Evolutionary conservation across 2,888 invertebrate genomes (phyloP).

Genomic region (Noctua pronuba): DNA sequence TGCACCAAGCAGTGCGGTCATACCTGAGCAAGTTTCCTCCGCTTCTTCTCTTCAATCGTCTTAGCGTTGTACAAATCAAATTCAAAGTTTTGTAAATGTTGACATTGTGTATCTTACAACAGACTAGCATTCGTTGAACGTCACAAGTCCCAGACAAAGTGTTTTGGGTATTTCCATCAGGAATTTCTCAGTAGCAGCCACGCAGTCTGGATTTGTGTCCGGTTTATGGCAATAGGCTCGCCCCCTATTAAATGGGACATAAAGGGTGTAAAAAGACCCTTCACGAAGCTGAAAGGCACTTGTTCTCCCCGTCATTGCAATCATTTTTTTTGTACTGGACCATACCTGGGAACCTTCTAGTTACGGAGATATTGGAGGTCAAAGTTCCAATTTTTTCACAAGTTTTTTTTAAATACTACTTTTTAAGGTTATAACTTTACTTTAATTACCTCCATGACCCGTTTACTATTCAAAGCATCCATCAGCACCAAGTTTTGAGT

Average conservation of each 20-base stretch:
- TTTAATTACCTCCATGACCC: too few relatives aligned
- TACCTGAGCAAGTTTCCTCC: slow-evolving; percentile 9
- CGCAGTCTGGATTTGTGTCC: background rate
- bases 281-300: too few relatives aligned
- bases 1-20: background rate
- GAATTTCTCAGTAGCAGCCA: background rate
- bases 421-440: too few relatives aligned
- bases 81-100: background rate
- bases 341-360: too few relatives aligned
- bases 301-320: too few relatives aligned
- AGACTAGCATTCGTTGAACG: background rate
- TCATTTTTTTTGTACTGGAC: too few relatives aligned
- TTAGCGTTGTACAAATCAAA: slow-evolving; percentile 27
- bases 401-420: too few relatives aligned
- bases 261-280: too few relatives aligned
- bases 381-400: too few relatives aligned
- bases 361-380: too few relatives aligned
- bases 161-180: background rate
- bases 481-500: too few relatives aligned
- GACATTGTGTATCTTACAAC: background rate
- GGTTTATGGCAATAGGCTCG: background rate
- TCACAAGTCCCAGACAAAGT: background rate
- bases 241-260: background rate
- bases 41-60: slow-evolving; percentile 3
- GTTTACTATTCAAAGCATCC: too few relatives aligned